Conservation (phyloP, 2,888 invertebrate genomes). For the Neoascia interrupta region DNA sequence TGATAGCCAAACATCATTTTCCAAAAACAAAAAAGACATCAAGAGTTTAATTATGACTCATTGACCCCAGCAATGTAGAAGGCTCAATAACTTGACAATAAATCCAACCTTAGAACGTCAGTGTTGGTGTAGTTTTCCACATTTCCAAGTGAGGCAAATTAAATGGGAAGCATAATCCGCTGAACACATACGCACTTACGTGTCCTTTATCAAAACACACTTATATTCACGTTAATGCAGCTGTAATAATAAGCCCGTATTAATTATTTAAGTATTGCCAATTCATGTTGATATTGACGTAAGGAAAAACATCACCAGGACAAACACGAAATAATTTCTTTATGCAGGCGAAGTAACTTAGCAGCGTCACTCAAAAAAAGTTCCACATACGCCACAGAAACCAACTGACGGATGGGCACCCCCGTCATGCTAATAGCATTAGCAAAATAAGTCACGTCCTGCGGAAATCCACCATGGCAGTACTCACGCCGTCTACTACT, state of each 20-base stretch:
- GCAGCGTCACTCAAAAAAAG: background rate
- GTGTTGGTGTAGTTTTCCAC: too few species aligned
- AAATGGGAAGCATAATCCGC: too few species aligned
- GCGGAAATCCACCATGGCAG: constrained; percentile 25
- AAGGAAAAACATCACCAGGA: constrained; percentile 3
- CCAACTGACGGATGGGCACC: constrained; percentile 3
- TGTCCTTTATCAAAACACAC: too few species aligned
- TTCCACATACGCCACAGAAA: constrained; percentile 37
- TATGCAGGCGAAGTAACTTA: background rate
- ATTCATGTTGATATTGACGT: constrained; percentile 45
- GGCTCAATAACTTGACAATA: too few species aligned
- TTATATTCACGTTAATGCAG: too few species aligned
- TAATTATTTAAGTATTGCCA: constrained; percentile 52
- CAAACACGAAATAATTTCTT: constrained; percentile 10
- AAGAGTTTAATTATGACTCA: too few species aligned
- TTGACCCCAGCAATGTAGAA: too few species aligned
- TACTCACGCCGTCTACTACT: background rate
- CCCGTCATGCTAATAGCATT: constrained; percentile 37
- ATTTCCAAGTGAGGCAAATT: too few species aligned
- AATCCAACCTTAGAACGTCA: too few species aligned
- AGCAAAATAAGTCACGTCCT: constrained; percentile 55
- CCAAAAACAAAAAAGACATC: too few species aligned
- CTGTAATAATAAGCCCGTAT: constrained; percentile 7
- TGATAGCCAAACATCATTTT: too few species aligned
- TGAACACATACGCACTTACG: too few species aligned